Evolutionary conservation across 2,113 vertebrate species (phyloP).

Genomic region (Rissa tridactyla): DNA sequence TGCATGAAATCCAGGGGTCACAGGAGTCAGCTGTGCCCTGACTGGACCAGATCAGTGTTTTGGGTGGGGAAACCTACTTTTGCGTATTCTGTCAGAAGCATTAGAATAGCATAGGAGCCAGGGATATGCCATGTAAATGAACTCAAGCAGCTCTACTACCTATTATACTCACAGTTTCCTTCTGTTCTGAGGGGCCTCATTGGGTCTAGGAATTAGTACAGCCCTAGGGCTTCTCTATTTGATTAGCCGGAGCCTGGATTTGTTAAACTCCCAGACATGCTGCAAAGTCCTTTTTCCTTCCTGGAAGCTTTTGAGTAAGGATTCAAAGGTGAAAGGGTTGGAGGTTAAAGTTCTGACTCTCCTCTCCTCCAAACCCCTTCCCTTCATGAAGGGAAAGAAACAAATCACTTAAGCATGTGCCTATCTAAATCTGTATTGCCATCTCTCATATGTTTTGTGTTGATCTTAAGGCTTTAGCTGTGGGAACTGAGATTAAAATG

Average conservation of each 20-base stretch:
- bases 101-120: conserved; percentile 10
- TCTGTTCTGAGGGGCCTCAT: conserved; percentile 32
- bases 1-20: background rate
- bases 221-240: conserved; percentile 50
- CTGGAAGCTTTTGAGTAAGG: conserved; percentile 50
- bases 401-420: conserved; percentile 44
- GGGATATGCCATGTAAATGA: conserved; percentile 43
- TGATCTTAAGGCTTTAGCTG: conserved; percentile 13
- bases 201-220: conserved; percentile 47
- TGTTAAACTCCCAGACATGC: conserved; percentile 43
- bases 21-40: background rate
- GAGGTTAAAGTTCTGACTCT: conserved; percentile 57
- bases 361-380: background rate
- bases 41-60: background rate
- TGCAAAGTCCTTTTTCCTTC: conserved; percentile 45
- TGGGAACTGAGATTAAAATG: background rate
- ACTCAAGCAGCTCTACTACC: conserved; percentile 34
- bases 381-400: conserved; percentile 38
- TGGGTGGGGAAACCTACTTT: conserved; percentile 12
- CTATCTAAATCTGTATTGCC: background rate
- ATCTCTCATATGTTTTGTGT: conserved; percentile 26
- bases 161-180: conserved; percentile 27
- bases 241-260: conserved; percentile 47
- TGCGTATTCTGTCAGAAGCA: background rate
- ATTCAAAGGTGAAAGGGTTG: conserved; percentile 62